phyloP scores from a whole-genome alignment of 2,113 vertebrate genomes.

The Enhydra lutris region DNA sequence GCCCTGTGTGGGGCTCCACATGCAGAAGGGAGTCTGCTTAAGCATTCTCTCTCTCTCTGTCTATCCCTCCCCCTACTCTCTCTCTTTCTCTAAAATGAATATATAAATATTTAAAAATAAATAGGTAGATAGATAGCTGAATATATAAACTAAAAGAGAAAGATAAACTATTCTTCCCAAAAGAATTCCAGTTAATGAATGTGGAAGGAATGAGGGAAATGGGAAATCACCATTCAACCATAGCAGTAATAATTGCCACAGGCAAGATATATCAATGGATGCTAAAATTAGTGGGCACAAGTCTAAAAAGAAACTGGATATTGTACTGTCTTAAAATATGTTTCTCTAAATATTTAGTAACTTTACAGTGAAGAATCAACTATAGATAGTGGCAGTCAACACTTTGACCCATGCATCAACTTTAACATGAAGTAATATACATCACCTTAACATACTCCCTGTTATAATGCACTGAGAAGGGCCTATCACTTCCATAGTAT shows the following conservation, averaged over 20 bases:
- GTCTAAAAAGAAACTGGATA: neutral
- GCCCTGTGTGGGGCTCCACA: neutral
- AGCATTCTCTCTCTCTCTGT: neutral
- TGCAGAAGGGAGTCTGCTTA: neutral
- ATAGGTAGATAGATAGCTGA: neutral
- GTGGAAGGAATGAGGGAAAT: neutral
- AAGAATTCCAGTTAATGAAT: neutral
- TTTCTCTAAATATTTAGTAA: neutral
- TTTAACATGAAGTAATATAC: neutral
- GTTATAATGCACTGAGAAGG: neutral
- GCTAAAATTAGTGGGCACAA: neutral
- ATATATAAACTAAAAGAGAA: neutral
- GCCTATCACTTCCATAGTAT: accelerated
- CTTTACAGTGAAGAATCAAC: neutral
- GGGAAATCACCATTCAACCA: neutral
- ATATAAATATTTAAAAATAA: neutral
- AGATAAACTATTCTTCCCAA: neutral
- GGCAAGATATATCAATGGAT: neutral
- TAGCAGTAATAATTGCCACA: neutral
- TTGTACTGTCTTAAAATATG: neutral
- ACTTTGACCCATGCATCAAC: neutral
- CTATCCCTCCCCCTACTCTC: neutral
- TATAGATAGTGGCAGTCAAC: neutral
- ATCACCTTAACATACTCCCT: neutral
- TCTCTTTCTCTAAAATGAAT: neutral